Evolutionary conservation across 2,113 vertebrate species (phyloP).

Genomic region (Urocolius indicus): DNA sequence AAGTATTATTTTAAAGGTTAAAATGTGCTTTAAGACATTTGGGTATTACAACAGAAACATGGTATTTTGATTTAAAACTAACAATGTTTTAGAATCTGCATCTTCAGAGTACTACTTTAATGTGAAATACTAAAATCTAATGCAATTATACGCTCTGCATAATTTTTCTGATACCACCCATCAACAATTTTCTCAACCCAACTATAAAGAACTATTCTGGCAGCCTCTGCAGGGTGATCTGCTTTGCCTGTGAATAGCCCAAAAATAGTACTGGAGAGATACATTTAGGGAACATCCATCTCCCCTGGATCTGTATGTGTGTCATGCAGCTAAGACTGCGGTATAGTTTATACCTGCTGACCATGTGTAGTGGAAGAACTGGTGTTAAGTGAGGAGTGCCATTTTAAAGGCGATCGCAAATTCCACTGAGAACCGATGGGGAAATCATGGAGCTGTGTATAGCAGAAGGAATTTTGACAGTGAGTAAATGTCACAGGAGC

Average conservation of each 20-base stretch:
- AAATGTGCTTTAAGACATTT: neutral
- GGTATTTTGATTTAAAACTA: neutral
- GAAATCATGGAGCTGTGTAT: neutral
- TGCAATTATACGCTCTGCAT: neutral
- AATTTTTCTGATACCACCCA: neutral
- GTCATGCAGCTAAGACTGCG: accelerated
- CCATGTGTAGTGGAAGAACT: neutral
- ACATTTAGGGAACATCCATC: neutral
- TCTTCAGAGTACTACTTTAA: neutral
- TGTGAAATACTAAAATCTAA: neutral
- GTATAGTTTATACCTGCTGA: neutral
- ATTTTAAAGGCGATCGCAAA: neutral
- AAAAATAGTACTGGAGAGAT: neutral
- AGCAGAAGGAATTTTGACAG: neutral
- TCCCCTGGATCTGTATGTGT: neutral
- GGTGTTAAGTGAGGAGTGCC: neutral
- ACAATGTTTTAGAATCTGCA: neutral
- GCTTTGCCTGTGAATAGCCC: neutral
- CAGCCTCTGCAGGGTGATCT: neutral
- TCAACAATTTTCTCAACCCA: neutral
- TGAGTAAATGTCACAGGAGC: neutral
- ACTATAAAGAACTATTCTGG: neutral
- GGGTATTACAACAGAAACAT: neutral
- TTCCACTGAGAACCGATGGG: neutral
- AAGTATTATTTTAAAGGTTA: neutral